phyloP scores from a whole-genome alignment of 2,113 vertebrate species.

The Lichenostomus cassidix region DNA sequence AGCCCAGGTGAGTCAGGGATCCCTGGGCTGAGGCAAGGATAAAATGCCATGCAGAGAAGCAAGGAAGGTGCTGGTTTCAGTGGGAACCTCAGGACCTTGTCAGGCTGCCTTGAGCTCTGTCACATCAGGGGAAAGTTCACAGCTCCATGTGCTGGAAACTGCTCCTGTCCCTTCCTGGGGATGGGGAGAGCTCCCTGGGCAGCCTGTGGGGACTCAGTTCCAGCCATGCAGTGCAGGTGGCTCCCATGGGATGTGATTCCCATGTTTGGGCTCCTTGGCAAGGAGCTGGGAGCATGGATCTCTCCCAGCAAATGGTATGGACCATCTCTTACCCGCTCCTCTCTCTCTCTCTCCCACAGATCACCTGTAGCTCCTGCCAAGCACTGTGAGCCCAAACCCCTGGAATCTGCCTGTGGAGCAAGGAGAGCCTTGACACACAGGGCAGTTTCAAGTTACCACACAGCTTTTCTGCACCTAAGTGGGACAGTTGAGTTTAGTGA shows the following conservation, averaged over 20 bases:
- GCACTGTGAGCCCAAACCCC: neutral
- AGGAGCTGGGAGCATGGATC: accelerated
- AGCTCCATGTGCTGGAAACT: accelerated
- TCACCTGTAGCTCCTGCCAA: neutral
- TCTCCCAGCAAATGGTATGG: neutral
- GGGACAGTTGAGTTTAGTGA: neutral
- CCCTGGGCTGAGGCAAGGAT: neutral
- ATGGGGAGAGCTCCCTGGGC: accelerated
- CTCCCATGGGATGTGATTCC: neutral
- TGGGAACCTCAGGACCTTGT: neutral
- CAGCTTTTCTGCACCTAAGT: neutral
- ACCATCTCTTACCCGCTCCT: neutral
- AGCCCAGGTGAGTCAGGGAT: neutral
- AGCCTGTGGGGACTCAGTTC: accelerated
- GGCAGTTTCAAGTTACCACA: neutral
- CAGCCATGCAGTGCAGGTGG: accelerated
- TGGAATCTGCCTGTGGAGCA: neutral
- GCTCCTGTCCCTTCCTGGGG: accelerated
- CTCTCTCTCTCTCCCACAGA: neutral
- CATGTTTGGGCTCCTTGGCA: neutral
- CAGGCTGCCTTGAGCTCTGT: neutral
- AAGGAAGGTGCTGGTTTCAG: neutral
- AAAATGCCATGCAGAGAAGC: accelerated
- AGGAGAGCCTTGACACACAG: neutral
- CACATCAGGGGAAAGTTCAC: neutral